Conservation (phyloP, 2,113 vertebrate species). For the Nothoprocta perdicaria region DNA sequence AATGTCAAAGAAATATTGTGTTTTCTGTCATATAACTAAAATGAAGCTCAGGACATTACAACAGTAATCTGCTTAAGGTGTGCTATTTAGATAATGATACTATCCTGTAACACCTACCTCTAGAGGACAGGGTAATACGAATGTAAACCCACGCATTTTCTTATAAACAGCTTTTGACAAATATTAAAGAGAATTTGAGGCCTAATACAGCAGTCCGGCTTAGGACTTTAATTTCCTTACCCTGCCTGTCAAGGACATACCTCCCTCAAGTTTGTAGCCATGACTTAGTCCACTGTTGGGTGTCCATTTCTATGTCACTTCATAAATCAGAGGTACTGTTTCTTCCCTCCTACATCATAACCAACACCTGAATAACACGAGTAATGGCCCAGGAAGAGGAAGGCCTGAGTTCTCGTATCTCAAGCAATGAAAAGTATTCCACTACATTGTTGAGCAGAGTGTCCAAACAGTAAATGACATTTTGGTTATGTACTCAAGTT, state of each 20-base stretch:
- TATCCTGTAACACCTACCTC: background rate
- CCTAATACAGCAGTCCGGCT: background rate
- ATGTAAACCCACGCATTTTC: background rate
- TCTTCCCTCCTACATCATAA: background rate
- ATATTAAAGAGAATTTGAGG: background rate
- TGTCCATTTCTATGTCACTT: background rate
- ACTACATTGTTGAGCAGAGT: background rate
- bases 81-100: background rate
- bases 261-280: background rate
- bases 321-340: background rate
- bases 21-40: slow-evolving; percentile 19
- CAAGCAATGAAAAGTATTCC: background rate
- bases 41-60: background rate
- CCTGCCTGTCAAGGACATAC: background rate
- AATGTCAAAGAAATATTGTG: background rate
- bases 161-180: background rate
- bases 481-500: background rate
- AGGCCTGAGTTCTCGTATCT: background rate
- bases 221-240: background rate
- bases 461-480: background rate
- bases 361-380: background rate
- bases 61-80: background rate
- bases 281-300: background rate
- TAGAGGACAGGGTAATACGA: background rate
- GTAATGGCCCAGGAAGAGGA: background rate